Conservation (phyloP, 2,797 vertebrate species). For the Pyrocephalus nanus region DNA sequence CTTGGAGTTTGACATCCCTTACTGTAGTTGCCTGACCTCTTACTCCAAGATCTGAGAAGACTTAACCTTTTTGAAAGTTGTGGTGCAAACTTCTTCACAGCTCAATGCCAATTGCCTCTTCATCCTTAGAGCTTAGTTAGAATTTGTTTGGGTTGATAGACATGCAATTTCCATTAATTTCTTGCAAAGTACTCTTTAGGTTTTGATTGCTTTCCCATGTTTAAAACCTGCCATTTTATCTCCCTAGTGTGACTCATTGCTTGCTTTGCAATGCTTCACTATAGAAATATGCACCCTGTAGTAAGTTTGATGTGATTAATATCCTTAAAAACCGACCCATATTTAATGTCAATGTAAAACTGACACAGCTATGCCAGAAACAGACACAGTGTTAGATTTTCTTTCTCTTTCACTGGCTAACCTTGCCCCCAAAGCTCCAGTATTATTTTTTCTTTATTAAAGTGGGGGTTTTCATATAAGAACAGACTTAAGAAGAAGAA, state of each 20-base stretch:
- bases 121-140: neutral
- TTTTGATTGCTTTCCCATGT: neutral
- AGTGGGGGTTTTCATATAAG: slow-evolving; percentile 40
- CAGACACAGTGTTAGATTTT: slow-evolving; percentile 38
- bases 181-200: neutral
- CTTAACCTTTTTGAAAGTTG: neutral
- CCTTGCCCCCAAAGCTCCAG: slow-evolving; percentile 34
- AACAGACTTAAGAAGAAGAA: neutral
- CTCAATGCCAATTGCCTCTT: neutral
- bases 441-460: slow-evolving; percentile 59
- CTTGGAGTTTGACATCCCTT: neutral
- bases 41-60: neutral
- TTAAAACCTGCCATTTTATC: neutral
- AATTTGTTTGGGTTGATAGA: neutral
- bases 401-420: slow-evolving; percentile 51
- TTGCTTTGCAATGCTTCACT: neutral
- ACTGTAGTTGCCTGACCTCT: neutral
- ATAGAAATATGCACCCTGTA: neutral
- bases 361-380: neutral
- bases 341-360: neutral
- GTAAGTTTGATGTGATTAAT: neutral
- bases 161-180: rapidly evolving
- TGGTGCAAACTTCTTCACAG: neutral
- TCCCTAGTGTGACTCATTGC: neutral
- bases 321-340: neutral